Evolutionary conservation across 2,113 vertebrate species (phyloP).

Genomic region (Daubentonia madagascariensis): DNA sequence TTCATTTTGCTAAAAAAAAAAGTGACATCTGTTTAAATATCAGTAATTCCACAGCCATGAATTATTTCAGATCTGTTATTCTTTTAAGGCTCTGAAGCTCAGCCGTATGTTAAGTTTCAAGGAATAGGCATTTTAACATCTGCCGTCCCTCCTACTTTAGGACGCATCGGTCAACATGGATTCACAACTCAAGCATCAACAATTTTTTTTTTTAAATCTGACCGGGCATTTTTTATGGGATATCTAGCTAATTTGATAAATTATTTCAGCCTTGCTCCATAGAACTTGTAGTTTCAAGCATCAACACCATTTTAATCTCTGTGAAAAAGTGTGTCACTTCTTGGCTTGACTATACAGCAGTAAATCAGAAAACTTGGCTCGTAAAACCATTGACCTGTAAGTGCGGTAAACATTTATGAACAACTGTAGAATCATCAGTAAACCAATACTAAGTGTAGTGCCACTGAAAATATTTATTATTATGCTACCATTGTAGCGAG

Average conservation of each 20-base stretch:
- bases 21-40: constrained; percentile 78
- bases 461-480: neutral
- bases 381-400: constrained; percentile 23
- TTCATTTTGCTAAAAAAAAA: constrained; percentile 67
- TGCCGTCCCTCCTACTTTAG: constrained; percentile 65
- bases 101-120: constrained; percentile 65
- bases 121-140: constrained; percentile 60
- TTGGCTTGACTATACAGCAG: constrained; percentile 25
- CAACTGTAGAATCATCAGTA: constrained; percentile 26
- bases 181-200: constrained; percentile 27
- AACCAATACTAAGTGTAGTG: neutral
- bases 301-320: constrained; percentile 57
- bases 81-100: constrained; percentile 55
- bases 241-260: constrained; percentile 56
- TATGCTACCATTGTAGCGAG: neutral
- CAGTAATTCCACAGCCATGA: constrained; percentile 73
- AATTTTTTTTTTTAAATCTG: constrained; percentile 1
- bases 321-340: constrained; percentile 51
- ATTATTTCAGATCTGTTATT: constrained; percentile 70
- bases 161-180: constrained; percentile 58
- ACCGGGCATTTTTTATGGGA: constrained; percentile 61
- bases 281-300: constrained; percentile 53
- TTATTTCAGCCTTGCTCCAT: constrained; percentile 56
- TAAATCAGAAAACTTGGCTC: constrained; percentile 54
- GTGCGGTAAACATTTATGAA: constrained; percentile 37